phyloP scores from a whole-genome alignment of 2,113 vertebrate species.

The Catharus bicknelli region DNA sequence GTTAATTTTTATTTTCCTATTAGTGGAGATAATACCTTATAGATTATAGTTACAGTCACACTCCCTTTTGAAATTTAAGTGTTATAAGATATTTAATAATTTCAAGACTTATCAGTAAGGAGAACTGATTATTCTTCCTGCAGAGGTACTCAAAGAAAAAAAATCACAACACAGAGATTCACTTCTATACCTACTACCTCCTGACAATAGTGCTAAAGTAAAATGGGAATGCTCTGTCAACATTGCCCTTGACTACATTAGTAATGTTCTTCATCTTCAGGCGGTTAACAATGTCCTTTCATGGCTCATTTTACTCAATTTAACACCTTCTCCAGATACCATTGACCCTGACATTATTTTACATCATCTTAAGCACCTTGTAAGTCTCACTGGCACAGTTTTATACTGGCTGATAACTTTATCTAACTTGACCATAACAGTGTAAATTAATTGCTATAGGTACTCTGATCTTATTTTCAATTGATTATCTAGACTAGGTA shows the following conservation, averaged over 20 bases:
- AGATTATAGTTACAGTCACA: not conserved
- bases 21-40: not conserved
- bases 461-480: not conserved
- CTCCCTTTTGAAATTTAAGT: not conserved
- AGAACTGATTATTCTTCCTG: not conserved
- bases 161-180: not conserved
- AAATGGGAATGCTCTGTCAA: not conserved
- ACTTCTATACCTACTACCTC: not conserved
- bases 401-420: not conserved
- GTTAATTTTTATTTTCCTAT: not conserved
- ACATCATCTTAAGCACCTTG: constrained; percentile 11
- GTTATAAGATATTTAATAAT: not conserved
- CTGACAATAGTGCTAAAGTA: not conserved
- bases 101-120: not conserved
- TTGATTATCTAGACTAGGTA: not conserved
- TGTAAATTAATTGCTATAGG: not conserved
- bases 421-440: not conserved
- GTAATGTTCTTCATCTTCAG: constrained; percentile 19
- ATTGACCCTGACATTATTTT: constrained; percentile 41
- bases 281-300: constrained; percentile 47
- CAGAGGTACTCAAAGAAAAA: not conserved
- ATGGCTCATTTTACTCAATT: constrained; percentile 61
- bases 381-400: not conserved
- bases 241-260: constrained; percentile 19
- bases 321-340: constrained; percentile 12